Evolutionary conservation across 2,113 vertebrate genomes (phyloP).

Genomic region (Elachura formosa): DNA sequence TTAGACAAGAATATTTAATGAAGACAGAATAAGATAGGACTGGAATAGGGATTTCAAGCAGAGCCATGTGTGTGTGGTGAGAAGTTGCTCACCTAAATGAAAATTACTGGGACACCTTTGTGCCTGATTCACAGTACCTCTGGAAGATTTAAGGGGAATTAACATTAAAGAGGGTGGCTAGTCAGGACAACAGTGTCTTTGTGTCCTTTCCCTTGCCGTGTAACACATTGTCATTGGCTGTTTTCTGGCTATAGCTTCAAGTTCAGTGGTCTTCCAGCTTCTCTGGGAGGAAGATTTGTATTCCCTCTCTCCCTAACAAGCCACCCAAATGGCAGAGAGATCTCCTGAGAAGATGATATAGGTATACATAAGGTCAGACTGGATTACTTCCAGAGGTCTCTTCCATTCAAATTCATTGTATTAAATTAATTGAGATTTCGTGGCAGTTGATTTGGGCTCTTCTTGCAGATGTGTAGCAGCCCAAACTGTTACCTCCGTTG

Average conservation of each 20-base stretch:
- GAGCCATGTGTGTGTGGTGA: neutral
- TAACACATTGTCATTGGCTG: neutral
- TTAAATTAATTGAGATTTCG: neutral
- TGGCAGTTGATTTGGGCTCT: neutral
- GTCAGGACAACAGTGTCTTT: neutral
- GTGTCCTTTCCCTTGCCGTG: neutral
- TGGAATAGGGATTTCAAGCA: neutral
- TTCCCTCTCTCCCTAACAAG: neutral
- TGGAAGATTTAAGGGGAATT: neutral
- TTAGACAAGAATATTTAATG: neutral
- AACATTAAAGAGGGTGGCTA: neutral
- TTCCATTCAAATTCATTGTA: neutral
- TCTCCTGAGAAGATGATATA: neutral
- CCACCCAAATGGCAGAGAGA: neutral
- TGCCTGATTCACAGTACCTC: neutral
- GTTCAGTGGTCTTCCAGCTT: neutral
- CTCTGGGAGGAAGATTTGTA: neutral
- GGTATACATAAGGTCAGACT: neutral
- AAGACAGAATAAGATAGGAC: neutral
- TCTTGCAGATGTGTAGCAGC: neutral
- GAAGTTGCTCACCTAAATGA: neutral
- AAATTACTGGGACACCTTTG: neutral
- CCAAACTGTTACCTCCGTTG: fast-evolving
- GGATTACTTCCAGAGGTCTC: neutral
- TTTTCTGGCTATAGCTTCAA: neutral